These are phyloP conservation scores for Apocheima hispidaria DNA, from an alignment of 2,888 invertebrate genomes.

Conservation along the genomic window DNA sequence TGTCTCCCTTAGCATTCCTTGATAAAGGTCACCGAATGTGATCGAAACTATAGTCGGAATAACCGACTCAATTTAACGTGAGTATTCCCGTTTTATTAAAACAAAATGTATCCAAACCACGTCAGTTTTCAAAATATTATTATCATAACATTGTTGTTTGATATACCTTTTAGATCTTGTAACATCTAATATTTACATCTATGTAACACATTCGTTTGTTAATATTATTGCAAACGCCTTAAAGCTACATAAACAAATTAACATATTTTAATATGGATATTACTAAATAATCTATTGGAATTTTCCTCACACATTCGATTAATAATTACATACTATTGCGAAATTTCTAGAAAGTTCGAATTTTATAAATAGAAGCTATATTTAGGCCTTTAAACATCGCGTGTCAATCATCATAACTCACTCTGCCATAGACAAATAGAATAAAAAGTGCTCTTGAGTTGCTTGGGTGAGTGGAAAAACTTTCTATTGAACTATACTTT, in stretches of 20 bases:
- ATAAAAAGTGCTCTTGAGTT: slow-evolving; percentile 5
- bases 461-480: not conserved
- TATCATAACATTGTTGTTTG: not conserved
- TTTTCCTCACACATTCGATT: not conserved
- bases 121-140: no score
- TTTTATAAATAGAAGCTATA: not conserved
- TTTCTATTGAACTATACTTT: slow-evolving; percentile 3
- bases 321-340: slow-evolving; percentile 10
- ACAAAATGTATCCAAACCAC: no score
- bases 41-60: no score
- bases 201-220: not conserved
- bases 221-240: slow-evolving; percentile 6
- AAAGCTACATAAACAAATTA: slow-evolving; percentile 4
- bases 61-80: no score
- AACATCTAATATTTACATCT: no score
- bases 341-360: not conserved
- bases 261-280: slow-evolving; percentile 11
- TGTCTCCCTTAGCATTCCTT: no score
- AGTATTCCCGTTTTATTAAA: no score
- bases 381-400: slow-evolving; percentile 8
- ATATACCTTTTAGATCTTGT: no score
- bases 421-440: not conserved
- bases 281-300: not conserved
- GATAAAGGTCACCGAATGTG: not conserved
- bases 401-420: slow-evolving; percentile 13